Percentiles rank a stretch among this genome's conserved stretches.
phyloP scores from a whole-genome alignment of 2,797 vertebrate species.

The Sebastes steindachneri region DNA sequence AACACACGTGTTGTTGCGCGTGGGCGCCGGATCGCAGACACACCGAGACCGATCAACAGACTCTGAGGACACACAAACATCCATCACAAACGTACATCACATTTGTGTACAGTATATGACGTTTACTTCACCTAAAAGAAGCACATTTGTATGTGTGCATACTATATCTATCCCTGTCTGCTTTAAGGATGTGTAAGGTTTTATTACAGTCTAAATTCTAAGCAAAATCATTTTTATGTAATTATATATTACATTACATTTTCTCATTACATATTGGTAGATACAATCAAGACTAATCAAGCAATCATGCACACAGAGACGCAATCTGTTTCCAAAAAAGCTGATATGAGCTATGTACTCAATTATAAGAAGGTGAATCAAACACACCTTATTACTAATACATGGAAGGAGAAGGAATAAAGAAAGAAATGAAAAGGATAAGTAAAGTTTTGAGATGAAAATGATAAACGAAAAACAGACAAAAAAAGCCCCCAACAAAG shows the following conservation, averaged over 20 bases:
- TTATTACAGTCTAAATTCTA: not conserved
- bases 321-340: not conserved
- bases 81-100: not conserved
- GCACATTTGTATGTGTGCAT: not conserved
- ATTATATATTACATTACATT: not conserved
- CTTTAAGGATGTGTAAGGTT: not conserved
- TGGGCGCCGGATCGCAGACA: not conserved
- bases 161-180: not conserved
- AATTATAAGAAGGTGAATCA: not conserved
- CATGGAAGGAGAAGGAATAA: not conserved
- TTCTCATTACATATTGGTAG: not conserved
- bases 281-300: not conserved
- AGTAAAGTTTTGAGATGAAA: not conserved
- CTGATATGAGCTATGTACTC: not conserved
- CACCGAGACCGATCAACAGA: not conserved
- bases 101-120: not conserved
- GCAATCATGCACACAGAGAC: not conserved
- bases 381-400: not conserved
- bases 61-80: not conserved
- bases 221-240: not conserved
- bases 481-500: not conserved
- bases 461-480: not conserved
- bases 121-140: not conserved
- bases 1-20: conserved; percentile 35
- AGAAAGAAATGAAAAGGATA: not conserved